phyloP scores from a whole-genome alignment of 2,113 vertebrate genomes.

The Gorilla gorilla region DNA sequence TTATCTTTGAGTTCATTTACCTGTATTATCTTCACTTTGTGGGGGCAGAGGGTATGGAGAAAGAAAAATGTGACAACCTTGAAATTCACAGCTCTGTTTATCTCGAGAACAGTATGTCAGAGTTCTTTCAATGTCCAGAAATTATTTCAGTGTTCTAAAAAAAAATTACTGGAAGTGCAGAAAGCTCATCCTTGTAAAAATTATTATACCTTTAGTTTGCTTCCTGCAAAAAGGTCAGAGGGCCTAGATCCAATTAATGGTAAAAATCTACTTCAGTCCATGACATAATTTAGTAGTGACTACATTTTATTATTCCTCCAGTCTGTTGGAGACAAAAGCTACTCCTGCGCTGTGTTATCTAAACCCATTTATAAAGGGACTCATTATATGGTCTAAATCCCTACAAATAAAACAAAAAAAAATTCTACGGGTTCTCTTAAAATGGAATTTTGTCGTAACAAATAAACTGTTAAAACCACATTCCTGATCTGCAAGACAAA shows the following conservation, averaged over 20 bases:
- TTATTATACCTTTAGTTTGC: conserved; percentile 83
- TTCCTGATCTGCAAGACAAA: not conserved
- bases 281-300: conserved; percentile 81
- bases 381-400: not conserved
- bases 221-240: conserved; percentile 86
- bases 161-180: conserved; percentile 80
- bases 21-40: not conserved
- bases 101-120: conserved; percentile 54
- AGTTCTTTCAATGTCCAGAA: conserved; percentile 78
- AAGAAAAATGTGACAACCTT: not conserved
- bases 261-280: conserved; percentile 60
- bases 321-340: conserved; percentile 68
- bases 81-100: conserved; percentile 64
- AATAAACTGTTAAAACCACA: not conserved
- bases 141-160: conserved; percentile 60
- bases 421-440: not conserved
- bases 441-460: not conserved
- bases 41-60: accelerated
- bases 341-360: conserved; percentile 9
- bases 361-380: not conserved
- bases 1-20: not conserved
- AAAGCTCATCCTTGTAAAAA: conserved; percentile 84
- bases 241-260: conserved; percentile 84
- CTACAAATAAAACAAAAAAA: not conserved
- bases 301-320: conserved; percentile 72